A percentile compares a stretch with the other conserved stretches of the same genome.
Conservation (phyloP, 2,113 vertebrate species). For the Amazona guildingii region DNA sequence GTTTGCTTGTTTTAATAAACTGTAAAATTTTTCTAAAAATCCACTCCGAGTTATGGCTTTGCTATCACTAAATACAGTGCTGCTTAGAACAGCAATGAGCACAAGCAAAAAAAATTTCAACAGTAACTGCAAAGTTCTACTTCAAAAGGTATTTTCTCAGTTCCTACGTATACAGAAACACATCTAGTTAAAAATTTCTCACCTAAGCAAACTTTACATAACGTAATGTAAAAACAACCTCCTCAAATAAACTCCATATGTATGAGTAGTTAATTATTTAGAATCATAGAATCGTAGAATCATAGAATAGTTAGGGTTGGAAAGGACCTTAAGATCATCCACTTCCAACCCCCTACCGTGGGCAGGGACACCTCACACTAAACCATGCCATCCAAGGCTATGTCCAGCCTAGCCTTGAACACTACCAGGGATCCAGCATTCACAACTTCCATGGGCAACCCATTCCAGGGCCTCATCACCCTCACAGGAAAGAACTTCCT, state of each 20-base stretch:
- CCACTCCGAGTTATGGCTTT: background rate
- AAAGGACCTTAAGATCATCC: no score
- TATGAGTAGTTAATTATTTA: background rate
- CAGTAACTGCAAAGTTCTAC: background rate
- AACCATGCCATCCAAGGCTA: no score
- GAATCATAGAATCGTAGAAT: no score
- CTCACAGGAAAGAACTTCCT: no score
- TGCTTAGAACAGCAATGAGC: background rate
- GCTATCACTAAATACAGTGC: background rate
- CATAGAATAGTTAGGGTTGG: no score
- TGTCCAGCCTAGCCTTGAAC: no score
- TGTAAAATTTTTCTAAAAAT: background rate
- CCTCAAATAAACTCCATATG: rapidly evolving
- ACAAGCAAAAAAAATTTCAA: background rate
- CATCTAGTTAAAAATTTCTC: background rate
- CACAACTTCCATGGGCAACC: no score
- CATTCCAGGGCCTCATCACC: no score
- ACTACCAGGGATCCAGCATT: no score
- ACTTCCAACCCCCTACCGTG: no score
- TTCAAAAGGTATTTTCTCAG: background rate
- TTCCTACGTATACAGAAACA: background rate
- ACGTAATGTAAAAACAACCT: background rate
- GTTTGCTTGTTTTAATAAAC: background rate
- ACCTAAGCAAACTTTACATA: background rate
- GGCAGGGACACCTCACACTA: no score